Conservation (phyloP, 2,797 vertebrate species). For the Anableps anableps region DNA sequence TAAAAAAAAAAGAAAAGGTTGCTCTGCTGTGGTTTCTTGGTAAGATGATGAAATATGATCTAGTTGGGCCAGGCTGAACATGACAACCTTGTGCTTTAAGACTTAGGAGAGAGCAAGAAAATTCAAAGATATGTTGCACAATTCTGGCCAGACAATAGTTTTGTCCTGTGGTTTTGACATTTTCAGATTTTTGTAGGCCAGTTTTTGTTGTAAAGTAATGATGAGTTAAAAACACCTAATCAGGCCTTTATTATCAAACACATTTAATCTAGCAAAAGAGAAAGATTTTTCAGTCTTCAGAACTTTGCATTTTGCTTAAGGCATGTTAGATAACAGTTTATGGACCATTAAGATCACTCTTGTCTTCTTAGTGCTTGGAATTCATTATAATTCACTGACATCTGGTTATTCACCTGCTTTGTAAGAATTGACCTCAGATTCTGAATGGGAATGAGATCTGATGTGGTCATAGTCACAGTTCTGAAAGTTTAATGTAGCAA, state of each 20-base stretch:
- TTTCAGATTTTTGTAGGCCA: background rate
- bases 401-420: background rate
- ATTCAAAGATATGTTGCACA: background rate
- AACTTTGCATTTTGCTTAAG: background rate
- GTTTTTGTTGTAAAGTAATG: background rate
- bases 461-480: background rate
- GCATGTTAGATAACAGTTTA: background rate
- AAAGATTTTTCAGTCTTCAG: background rate
- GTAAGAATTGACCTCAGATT: background rate
- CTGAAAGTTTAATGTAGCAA: background rate
- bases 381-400: background rate
- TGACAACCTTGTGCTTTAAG: background rate
- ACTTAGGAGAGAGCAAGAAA: background rate
- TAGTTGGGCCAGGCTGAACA: background rate
- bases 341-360: no score
- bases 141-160: background rate
- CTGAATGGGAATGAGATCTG: background rate
- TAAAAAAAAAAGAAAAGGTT: background rate
- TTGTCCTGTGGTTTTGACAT: background rate
- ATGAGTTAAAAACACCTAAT: background rate
- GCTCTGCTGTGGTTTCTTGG: background rate
- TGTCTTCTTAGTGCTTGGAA: background rate
- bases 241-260: background rate
- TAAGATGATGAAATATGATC: constrained; percentile 17
- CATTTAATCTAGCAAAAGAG: background rate